Evolutionary conservation across 2,888 invertebrate species (phyloP).

Genomic region (Rapana venosa): DNA sequence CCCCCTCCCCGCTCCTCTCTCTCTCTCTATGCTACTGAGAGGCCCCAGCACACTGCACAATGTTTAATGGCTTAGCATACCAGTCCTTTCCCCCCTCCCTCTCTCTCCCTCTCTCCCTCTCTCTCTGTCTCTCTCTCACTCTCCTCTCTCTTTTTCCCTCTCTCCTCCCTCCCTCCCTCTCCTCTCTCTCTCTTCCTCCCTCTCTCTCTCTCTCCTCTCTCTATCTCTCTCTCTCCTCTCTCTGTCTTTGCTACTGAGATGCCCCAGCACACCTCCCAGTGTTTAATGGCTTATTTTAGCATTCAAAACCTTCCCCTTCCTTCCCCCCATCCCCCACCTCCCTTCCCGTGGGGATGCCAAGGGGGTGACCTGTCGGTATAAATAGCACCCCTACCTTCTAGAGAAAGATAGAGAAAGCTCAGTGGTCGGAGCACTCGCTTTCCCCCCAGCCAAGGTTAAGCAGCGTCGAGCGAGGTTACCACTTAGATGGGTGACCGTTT

Average conservation of each 20-base stretch:
- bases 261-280: background rate
- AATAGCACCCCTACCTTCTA: no score
- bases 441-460: no score
- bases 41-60: no score
- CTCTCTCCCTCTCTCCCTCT: background rate
- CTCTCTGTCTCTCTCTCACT: constrained; percentile 17
- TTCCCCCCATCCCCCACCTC: background rate
- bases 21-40: background rate
- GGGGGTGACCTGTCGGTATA: no score
- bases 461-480: no score
- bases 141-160: background rate
- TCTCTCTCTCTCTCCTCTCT: background rate
- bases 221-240: background rate
- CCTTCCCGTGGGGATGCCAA: background rate
- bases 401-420: no score
- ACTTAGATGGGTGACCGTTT: no score
- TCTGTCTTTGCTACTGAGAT: background rate
- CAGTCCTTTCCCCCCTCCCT: background rate
- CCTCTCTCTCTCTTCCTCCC: no score
- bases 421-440: no score
- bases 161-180: background rate
- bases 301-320: no score
- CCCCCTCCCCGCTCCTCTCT: background rate
- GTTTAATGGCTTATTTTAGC: no score
- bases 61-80: no score